Evolutionary conservation across 2,113 vertebrate genomes (phyloP).

Genomic region (Formicarius rufipectus): DNA sequence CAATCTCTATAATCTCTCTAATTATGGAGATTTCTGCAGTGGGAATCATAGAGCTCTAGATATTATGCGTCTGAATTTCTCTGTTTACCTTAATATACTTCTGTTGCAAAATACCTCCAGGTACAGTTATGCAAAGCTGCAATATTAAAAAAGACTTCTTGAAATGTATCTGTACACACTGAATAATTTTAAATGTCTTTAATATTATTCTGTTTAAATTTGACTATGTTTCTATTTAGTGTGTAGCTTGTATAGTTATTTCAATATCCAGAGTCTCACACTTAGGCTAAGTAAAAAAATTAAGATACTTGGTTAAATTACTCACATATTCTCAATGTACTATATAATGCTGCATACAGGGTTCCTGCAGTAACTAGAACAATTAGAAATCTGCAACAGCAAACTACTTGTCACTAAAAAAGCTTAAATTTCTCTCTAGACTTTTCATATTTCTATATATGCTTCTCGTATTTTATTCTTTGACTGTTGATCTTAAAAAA

Average conservation of each 20-base stretch:
- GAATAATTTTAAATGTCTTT: constrained; percentile 23
- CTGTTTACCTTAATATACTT: constrained; percentile 20
- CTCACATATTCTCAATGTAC: neutral
- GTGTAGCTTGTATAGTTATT: neutral
- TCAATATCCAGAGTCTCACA: neutral
- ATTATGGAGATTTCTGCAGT: constrained; percentile 70
- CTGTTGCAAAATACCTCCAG: constrained; percentile 33
- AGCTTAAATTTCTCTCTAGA: neutral
- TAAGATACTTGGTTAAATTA: neutral
- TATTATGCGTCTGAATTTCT: constrained; percentile 52
- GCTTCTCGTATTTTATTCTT: neutral
- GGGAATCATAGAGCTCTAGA: constrained; percentile 56
- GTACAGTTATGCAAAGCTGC: constrained; percentile 3
- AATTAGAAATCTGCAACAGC: neutral
- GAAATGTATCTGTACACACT: neutral
- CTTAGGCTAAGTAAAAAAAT: neutral
- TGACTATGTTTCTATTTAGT: neutral
- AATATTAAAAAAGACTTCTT: neutral
- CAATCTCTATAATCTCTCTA: constrained; percentile 70
- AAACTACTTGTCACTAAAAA: neutral
- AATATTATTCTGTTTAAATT: constrained; percentile 15
- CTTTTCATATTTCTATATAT: neutral
- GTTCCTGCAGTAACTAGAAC: neutral
- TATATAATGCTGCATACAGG: neutral
- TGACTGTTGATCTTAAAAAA: neutral